Conservation (phyloP, 2,888 invertebrate species). For the Tanytarsus gracilentus region DNA sequence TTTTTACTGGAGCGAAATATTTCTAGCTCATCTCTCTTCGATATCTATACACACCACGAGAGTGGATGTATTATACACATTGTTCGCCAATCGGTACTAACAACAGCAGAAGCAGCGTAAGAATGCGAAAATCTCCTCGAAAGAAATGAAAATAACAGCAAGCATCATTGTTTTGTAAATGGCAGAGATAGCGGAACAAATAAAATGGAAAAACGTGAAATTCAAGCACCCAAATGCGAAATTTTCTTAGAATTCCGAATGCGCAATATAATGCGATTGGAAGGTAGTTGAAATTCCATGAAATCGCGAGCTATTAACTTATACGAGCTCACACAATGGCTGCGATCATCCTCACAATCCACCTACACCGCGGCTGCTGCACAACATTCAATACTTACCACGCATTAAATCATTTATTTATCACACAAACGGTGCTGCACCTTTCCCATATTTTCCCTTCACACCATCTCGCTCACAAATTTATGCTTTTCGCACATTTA, state of each 20-base stretch:
- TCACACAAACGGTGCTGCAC: neutral
- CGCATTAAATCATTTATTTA: constrained; percentile 14
- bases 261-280: neutral
- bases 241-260: constrained; percentile 1
- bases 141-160: neutral
- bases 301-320: neutral
- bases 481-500: neutral
- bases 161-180: constrained; percentile 1
- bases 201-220: neutral
- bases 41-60: no score
- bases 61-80: no score
- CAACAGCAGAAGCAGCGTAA: no score
- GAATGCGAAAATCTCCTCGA: constrained; percentile 2
- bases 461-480: neutral
- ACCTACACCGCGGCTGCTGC: neutral
- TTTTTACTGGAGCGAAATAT: constrained; percentile 9
- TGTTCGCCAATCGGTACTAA: neutral
- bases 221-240: constrained; percentile 7
- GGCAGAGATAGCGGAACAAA: neutral
- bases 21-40: constrained; percentile 18
- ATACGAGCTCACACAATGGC: neutral
- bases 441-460: neutral
- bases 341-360: neutral
- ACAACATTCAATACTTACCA: constrained; percentile 1
- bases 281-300: neutral